Conservation (phyloP, 1,140 invertebrate genomes). For the Popillia japonica region DNA sequence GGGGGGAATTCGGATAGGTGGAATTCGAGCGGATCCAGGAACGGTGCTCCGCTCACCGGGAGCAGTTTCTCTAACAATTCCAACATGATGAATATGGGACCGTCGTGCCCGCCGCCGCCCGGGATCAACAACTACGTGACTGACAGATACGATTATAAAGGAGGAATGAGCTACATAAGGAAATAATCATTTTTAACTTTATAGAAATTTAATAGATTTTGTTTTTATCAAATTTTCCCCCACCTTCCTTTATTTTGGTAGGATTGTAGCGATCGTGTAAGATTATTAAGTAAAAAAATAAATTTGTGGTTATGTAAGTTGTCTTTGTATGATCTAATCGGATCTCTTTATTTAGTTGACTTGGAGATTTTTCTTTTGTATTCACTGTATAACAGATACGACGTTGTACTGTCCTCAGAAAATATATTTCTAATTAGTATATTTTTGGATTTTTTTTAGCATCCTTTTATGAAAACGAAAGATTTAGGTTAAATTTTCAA, state of each 20-base stretch:
- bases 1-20: slow-evolving; percentile 42
- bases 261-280: background rate
- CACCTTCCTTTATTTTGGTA: too few species aligned
- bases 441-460: too few species aligned
- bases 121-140: slow-evolving; percentile 55
- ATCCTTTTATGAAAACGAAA: too few species aligned
- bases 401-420: background rate
- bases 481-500: too few species aligned
- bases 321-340: background rate
- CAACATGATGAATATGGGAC: slow-evolving; percentile 47
- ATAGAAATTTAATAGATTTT: background rate
- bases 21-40: slow-evolving; percentile 42
- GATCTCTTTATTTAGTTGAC: background rate
- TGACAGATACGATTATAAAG: slow-evolving; percentile 53
- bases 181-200: slow-evolving; percentile 45
- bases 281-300: background rate
- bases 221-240: background rate
- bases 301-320: background rate
- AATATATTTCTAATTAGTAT: slow-evolving; percentile 12
- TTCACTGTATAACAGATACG: background rate
- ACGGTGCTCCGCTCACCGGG: slow-evolving; percentile 13
- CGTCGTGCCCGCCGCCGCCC: slow-evolving; percentile 55
- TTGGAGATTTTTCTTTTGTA: background rate
- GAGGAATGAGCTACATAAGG: slow-evolving; percentile 49
- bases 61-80: slow-evolving; percentile 45